Conservation (phyloP, 2,113 vertebrate genomes). For the Ailuropoda melanoleuca region DNA sequence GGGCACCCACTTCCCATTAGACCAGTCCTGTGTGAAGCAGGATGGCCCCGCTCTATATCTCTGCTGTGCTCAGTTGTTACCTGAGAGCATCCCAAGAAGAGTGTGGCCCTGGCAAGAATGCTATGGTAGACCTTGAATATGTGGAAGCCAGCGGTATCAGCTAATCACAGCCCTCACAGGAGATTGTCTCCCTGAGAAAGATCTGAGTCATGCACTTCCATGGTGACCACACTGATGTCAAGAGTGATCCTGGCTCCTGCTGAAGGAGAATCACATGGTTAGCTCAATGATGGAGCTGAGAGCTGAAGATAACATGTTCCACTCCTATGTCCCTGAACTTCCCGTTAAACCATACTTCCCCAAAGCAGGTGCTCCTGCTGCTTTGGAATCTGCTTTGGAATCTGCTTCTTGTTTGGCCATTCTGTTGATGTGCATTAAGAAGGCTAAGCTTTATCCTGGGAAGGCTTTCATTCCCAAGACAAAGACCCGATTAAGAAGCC, state of each 20-base stretch:
- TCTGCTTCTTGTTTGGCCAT: not conserved
- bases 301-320: not conserved
- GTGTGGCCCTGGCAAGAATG: not conserved
- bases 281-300: not conserved
- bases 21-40: not conserved
- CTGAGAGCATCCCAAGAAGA: not conserved
- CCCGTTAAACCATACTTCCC: not conserved
- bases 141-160: not conserved
- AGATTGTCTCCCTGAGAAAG: not conserved
- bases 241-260: not conserved
- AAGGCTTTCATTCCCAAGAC: conserved; percentile 24
- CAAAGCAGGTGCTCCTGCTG: not conserved
- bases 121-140: not conserved
- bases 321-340: not conserved
- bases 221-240: accelerated
- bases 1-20: not conserved
- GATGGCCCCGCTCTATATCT: not conserved
- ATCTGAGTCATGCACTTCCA: accelerated
- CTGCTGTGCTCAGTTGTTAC: not conserved
- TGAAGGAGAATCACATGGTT: not conserved
- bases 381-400: not conserved
- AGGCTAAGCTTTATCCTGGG: not conserved
- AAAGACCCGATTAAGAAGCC: not conserved
- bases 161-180: accelerated
- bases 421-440: not conserved